Base-by-base conservation (phyloP, 1,140 invertebrate genomes). In the Sinella curviseta region DNA sequence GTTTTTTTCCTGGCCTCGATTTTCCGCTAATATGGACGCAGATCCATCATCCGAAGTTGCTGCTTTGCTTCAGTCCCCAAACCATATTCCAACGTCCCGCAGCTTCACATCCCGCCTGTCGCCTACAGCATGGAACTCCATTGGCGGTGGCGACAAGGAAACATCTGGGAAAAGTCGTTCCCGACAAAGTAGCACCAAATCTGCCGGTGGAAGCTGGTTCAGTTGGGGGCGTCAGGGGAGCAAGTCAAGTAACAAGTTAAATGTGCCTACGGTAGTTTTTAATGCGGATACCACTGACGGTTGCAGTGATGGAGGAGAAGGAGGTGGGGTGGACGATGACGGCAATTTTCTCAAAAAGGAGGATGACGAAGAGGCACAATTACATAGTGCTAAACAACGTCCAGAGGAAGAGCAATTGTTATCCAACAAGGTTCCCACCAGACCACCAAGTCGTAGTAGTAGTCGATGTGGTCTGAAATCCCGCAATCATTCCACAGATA, bases 31-130 rank as follows among this genome's bases (percentile, higher is more conserved):
- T 12, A 70, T 70, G 65, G 65, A 70, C 31, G 31, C 57, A 3
- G 65, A 70, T 33, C 65, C 65, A 70, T 70, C 57, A 65, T 48
- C 57, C 12, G 65, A 70, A 70, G 65, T 70, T 17, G 65, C 65
- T 31, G 65, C 65, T 8, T n/a, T 70, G 3, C 65, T 70, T 70
- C 65, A 70, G 30, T 70, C 65, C n/a, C 65, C 65, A 8, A 33
- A 70, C 31, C 26, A 70, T 4, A 60, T 17, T n/a, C 24, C 12
- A 4, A 60, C 8, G 8, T 60, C 57, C 24, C 12, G 24, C 8
- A 70, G 30, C 31, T 33, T 70, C 12, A 14, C 65, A 1, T 30
- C 65, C 8, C 65, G 65, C 2, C 65, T 70, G 65, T 70, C 65
- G 4, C 65, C 65, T 65, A 65, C 57, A 65, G 57, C 16, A 26